Conservation (phyloP, 2,888 invertebrate genomes). For the Rhodophaea formosa region DNA sequence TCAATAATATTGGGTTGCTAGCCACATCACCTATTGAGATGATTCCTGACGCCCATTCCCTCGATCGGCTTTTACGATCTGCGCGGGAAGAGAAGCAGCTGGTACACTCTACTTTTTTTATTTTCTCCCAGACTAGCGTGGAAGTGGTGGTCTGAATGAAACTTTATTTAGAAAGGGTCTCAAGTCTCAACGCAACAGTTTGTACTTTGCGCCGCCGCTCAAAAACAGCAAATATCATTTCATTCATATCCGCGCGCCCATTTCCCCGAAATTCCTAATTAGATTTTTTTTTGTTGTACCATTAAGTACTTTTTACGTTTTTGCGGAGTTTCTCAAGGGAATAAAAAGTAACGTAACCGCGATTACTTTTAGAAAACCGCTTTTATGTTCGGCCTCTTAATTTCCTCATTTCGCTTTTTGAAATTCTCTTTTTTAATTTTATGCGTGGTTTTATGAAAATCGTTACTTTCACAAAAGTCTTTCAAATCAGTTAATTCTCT, state of each 20-base stretch:
- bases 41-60: no score
- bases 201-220: constrained; percentile 30
- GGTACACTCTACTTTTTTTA: no score
- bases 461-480: background rate
- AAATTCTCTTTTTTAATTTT: background rate
- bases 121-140: no score
- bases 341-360: constrained; percentile 6
- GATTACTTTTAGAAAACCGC: background rate
- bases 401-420: constrained; percentile 2
- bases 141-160: no score
- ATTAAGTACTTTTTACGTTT: constrained; percentile 27
- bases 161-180: no score
- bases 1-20: no score
- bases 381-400: constrained; percentile 5
- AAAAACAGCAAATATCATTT: constrained; percentile 56
- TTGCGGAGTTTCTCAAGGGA: constrained; percentile 4
- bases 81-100: no score
- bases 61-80: no score
- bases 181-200: no score
- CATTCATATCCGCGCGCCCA: constrained; percentile 47
- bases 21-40: no score
- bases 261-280: constrained; percentile 42
- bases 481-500: no score
- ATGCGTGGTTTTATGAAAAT: background rate
- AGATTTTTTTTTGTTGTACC: constrained; percentile 35